Conservation (phyloP, 2,113 vertebrate species). For the Potamarius usumacintae region DNA sequence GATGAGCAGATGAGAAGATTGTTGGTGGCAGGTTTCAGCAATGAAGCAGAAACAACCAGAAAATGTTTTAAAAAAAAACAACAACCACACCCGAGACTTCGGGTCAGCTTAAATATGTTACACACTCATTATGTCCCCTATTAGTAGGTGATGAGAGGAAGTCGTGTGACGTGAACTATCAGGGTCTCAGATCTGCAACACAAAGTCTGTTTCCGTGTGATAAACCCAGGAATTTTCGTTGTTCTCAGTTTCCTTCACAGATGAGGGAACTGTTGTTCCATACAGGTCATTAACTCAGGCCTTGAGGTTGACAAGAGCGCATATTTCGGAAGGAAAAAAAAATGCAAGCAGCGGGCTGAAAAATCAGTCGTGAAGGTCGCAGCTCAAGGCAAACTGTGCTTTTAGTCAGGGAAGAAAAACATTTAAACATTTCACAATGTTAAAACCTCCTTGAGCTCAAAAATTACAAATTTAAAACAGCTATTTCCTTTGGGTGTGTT, state of each 20-base stretch:
- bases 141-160: not conserved
- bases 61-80: not conserved
- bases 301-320: not conserved
- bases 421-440: not conserved
- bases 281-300: slow-evolving; percentile 1
- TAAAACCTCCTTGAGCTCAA: not conserved
- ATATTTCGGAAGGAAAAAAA: not conserved
- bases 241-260: not conserved
- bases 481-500: not conserved
- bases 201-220: slow-evolving; percentile 32
- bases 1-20: slow-evolving; percentile 11
- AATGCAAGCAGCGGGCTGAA: not conserved
- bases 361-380: slow-evolving; percentile 4
- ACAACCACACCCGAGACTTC: not conserved
- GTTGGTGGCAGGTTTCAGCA: slow-evolving; percentile 20
- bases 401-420: not conserved
- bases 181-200: not conserved
- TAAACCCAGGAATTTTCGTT: slow-evolving; percentile 18
- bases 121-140: not conserved
- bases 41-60: not conserved
- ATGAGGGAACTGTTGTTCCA: not conserved
- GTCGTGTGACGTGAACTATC: not conserved
- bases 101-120: not conserved
- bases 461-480: not conserved
- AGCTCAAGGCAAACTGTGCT: not conserved